A percentile compares a stretch with the other conserved stretches of the same genome.
These are phyloP conservation scores for Galagoides demidoff DNA, from an alignment of 2,797 vertebrate genomes.

Conservation along the genomic window DNA sequence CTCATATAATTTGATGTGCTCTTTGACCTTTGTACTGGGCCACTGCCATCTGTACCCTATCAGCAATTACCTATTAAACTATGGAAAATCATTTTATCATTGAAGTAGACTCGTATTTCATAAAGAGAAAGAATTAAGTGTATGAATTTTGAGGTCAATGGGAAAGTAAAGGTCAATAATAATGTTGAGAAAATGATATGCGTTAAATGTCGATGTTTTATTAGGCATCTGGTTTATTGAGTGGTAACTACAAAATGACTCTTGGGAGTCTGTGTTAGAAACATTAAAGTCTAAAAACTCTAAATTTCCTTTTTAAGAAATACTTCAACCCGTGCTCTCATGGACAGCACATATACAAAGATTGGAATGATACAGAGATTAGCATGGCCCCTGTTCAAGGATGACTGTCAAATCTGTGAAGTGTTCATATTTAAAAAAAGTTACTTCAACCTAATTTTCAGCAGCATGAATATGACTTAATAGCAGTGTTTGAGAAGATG, in stretches of 20 bases:
- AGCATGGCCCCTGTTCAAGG: no score
- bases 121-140: conserved; percentile 34
- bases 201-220: conserved; percentile 13
- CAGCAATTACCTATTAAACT: background rate
- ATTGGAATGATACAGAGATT: no score
- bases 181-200: conserved; percentile 50
- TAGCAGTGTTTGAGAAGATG: background rate
- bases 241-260: conserved; percentile 17
- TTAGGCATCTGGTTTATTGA: conserved; percentile 39
- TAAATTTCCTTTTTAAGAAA: background rate
- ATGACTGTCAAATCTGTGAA: no score
- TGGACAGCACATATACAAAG: no score
- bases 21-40: background rate
- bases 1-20: background rate
- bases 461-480: background rate
- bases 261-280: conserved; percentile 59
- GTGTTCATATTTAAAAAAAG: no score
- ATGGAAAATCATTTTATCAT: background rate
- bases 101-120: background rate
- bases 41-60: background rate
- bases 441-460: background rate
- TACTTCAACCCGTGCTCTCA: background rate
- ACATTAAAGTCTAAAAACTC: background rate
- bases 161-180: conserved; percentile 50
- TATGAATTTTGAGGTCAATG: conserved; percentile 54